Evolutionary conservation across 2,888 invertebrate genomes (phyloP).

Genomic region (Brachynemurus nebulosus): DNA sequence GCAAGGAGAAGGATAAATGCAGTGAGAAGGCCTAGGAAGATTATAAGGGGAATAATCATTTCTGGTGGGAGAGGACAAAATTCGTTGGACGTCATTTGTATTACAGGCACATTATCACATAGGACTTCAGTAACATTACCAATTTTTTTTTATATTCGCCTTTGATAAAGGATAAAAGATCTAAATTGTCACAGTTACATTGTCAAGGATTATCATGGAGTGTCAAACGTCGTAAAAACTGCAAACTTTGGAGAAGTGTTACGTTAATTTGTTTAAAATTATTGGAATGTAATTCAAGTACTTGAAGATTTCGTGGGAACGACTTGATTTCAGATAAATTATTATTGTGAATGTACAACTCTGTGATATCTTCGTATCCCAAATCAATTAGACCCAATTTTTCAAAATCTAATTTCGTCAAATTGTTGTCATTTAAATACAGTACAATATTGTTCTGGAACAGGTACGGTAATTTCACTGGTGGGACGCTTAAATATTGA

Average conservation of each 20-base stretch:
- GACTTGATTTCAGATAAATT: constrained; percentile 30
- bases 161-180: too few species aligned
- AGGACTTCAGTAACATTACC: too few species aligned
- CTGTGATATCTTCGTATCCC: constrained; percentile 36
- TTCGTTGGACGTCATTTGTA: constrained; percentile 27
- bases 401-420: constrained; percentile 15
- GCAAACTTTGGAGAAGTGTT: too few species aligned
- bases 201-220: too few species aligned
- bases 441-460: constrained; percentile 1
- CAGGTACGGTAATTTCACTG: constrained; percentile 18
- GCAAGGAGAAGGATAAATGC: constrained; percentile 29
- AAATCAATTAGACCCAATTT: constrained; percentile 21
- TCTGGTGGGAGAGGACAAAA: constrained; percentile 30
- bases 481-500: constrained; percentile 29
- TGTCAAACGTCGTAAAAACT: too few species aligned
- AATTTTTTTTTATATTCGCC: too few species aligned
- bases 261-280: constrained; percentile 36
- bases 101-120: constrained; percentile 22
- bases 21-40: constrained; percentile 33
- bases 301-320: constrained; percentile 27
- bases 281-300: too few species aligned
- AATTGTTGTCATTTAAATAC: constrained; percentile 19
- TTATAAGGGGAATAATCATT: constrained; percentile 29
- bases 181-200: too few species aligned
- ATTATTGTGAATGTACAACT: constrained; percentile 37